A percentile compares a stretch with the other conserved stretches of the same genome.
Conservation (phyloP, 35 echinoderm and acorn worm species). For the Holothuria glaberrima region DNA sequence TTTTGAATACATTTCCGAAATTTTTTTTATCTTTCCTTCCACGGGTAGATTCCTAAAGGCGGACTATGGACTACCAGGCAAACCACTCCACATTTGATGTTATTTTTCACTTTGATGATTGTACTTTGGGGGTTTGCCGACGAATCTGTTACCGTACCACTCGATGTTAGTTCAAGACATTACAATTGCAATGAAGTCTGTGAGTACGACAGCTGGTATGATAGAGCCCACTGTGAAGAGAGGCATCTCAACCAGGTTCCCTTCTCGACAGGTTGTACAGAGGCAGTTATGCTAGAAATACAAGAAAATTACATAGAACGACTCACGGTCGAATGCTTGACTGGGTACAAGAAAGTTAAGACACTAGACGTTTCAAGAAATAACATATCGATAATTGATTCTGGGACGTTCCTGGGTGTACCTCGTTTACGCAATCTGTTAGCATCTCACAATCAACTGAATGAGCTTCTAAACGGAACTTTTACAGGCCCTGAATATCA, state of each 20-base stretch:
- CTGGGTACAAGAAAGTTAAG: not conserved
- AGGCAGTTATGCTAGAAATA: not conserved
- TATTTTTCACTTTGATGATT: too few relatives aligned
- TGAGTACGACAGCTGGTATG: not conserved
- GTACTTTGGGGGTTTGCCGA: too few relatives aligned
- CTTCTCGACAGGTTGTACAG: not conserved
- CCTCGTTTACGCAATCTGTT: not conserved
- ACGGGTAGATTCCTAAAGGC: too few relatives aligned
- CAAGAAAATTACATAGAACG: not conserved
- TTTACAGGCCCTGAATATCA: not conserved
- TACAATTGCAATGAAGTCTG: too few relatives aligned
- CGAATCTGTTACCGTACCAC: too few relatives aligned
- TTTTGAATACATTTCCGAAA: too few relatives aligned
- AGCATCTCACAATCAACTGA: too few relatives aligned
- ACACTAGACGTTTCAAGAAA: too few relatives aligned
- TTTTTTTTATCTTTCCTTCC: too few relatives aligned
- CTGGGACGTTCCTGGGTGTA: not conserved
- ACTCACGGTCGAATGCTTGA: not conserved
- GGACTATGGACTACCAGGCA: too few relatives aligned
- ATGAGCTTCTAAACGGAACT: not conserved
- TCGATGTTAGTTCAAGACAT: too few relatives aligned
- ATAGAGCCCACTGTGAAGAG: constrained; percentile 6
- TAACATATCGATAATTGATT: not conserved
- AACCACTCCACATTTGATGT: too few relatives aligned
- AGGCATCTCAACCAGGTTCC: not conserved